A percentile compares a stretch with the other conserved stretches of the same genome.
These are phyloP conservation scores for Thripadectes ignobilis DNA, from an alignment of 2,797 vertebrate genomes.

Conservation along the genomic window DNA sequence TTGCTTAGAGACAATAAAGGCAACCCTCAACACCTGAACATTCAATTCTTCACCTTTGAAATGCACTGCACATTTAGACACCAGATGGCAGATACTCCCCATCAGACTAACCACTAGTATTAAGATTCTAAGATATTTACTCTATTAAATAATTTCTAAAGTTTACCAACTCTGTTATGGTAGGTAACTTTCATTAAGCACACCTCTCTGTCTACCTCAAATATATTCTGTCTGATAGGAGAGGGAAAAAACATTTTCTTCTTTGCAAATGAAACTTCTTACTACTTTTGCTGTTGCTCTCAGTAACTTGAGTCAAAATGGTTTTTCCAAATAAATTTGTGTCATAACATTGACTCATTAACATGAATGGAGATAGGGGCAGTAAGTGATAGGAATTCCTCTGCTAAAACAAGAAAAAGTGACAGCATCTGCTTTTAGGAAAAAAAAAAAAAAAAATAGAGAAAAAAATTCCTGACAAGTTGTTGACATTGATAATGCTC, in stretches of 20 bases:
- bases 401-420: neutral
- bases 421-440: neutral
- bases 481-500: neutral
- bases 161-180: neutral
- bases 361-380: neutral
- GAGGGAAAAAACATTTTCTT: neutral
- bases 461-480: neutral
- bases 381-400: neutral
- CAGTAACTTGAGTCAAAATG: neutral
- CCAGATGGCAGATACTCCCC: neutral
- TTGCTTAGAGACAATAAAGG: neutral
- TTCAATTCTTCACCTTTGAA: neutral
- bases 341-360: neutral
- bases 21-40: rapidly evolving
- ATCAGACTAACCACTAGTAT: neutral
- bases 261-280: neutral
- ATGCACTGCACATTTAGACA: neutral
- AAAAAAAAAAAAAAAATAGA: too few relatives aligned
- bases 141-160: neutral
- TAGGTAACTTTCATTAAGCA: neutral
- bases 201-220: neutral
- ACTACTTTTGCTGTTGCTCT: neutral
- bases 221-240: neutral
- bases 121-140: neutral
- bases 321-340: neutral